These are phyloP conservation scores for Pseudachorutes palmiensis DNA, from an alignment of 1,140 invertebrate species.

Conservation along the genomic window DNA sequence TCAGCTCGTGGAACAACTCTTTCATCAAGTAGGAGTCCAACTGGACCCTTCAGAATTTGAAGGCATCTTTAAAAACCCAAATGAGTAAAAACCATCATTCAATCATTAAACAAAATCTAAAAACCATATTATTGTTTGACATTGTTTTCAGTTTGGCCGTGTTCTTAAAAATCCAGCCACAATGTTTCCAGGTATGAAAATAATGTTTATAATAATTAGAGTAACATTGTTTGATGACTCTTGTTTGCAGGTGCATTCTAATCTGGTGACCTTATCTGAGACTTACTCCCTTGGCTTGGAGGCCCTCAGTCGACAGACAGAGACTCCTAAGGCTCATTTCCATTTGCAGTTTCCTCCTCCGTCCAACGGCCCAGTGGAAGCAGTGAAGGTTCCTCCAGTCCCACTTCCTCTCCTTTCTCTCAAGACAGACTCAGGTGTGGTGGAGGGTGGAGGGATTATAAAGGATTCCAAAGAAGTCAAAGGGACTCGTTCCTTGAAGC, in stretches of 20 bases:
- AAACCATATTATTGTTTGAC: not conserved
- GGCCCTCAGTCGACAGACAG: not conserved
- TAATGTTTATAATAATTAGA: not conserved
- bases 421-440: too few relatives aligned
- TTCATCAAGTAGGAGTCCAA: constrained; percentile 58
- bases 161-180: constrained; percentile 18
- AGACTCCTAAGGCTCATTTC: too few relatives aligned
- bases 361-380: not conserved
- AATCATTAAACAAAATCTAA: not conserved
- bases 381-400: not conserved
- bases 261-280: constrained; percentile 58
- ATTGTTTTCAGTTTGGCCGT: constrained; percentile 2
- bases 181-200: constrained; percentile 31
- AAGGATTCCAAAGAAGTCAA: too few relatives aligned
- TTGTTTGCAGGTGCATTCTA: constrained; percentile 74
- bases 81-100: constrained; percentile 48
- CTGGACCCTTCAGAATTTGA: constrained; percentile 49
- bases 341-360: too few relatives aligned
- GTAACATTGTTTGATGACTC: not conserved
- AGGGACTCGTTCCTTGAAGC: constrained; percentile 60
- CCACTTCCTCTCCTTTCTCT: not conserved
- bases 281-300: constrained; percentile 11
- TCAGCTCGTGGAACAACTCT: constrained; percentile 73
- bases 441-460: too few relatives aligned
- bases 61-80: constrained; percentile 73